Evolutionary conservation across 2,797 vertebrate species (phyloP).

Genomic region (Glyptemys insculpta): DNA sequence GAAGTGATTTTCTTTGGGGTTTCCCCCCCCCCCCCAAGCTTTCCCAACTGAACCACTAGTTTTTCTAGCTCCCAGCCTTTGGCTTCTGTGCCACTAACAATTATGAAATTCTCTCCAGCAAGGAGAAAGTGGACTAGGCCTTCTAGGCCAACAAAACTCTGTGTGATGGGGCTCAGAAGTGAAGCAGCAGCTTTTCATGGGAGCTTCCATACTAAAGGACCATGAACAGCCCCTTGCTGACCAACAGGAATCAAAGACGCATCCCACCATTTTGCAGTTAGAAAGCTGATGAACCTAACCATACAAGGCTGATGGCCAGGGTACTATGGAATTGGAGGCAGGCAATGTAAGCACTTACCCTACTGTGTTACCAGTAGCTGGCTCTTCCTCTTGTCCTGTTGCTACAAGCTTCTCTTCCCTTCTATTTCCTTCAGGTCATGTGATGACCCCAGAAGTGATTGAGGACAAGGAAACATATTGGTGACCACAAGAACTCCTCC

Average conservation of each 20-base stretch:
- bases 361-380: background rate
- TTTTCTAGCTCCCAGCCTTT: constrained; percentile 12
- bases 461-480: too few species aligned
- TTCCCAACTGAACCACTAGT: constrained; percentile 21
- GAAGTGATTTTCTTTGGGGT: constrained; percentile 34
- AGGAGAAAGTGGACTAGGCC: background rate
- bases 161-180: background rate
- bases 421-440: too few species aligned
- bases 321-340: background rate
- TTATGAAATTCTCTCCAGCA: background rate
- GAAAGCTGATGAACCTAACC: background rate
- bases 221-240: background rate
- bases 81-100: constrained; percentile 7
- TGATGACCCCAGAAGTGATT: background rate
- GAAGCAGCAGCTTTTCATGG: background rate
- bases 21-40: background rate
- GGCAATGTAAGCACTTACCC: background rate
- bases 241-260: background rate
- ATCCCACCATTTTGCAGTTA: background rate
- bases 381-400: background rate
- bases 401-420: background rate
- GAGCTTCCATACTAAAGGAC: background rate
- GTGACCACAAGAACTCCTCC: too few species aligned
- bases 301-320: too few species aligned
- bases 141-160: background rate